These are phyloP conservation scores for Ia io DNA, from an alignment of 2,113 vertebrate species.

Conservation along the genomic window DNA sequence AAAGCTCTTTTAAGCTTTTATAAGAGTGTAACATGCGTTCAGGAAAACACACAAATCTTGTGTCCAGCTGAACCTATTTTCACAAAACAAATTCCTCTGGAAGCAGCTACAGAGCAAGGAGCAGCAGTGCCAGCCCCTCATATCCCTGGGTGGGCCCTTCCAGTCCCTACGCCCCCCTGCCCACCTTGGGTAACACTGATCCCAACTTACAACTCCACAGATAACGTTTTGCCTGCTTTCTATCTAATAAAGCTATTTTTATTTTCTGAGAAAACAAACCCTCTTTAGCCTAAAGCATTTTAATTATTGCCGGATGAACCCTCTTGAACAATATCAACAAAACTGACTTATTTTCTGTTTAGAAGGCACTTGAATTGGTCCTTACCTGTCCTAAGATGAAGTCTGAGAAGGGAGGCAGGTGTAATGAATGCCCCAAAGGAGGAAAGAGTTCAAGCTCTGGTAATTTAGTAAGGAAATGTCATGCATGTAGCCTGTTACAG, in stretches of 20 bases:
- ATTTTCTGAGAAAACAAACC: neutral
- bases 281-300: conserved; percentile 21
- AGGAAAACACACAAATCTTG: neutral
- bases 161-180: fast-evolving
- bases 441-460: neutral
- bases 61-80: neutral
- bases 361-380: neutral
- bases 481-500: conserved; percentile 32
- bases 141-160: neutral
- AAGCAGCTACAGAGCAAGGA: neutral
- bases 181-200: neutral
- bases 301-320: neutral
- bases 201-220: neutral
- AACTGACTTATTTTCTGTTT: neutral
- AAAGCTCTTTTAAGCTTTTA: conserved; percentile 17
- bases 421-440: neutral
- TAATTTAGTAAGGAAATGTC: conserved; percentile 8
- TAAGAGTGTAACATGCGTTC: neutral
- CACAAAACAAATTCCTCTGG: neutral
- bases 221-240: neutral
- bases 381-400: conserved; percentile 2
- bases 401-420: neutral
- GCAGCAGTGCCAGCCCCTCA: neutral
- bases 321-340: neutral
- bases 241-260: neutral